Base-by-base conservation (phyloP, 2,888 invertebrate genomes). In the Dryomyza anilis region DNA sequence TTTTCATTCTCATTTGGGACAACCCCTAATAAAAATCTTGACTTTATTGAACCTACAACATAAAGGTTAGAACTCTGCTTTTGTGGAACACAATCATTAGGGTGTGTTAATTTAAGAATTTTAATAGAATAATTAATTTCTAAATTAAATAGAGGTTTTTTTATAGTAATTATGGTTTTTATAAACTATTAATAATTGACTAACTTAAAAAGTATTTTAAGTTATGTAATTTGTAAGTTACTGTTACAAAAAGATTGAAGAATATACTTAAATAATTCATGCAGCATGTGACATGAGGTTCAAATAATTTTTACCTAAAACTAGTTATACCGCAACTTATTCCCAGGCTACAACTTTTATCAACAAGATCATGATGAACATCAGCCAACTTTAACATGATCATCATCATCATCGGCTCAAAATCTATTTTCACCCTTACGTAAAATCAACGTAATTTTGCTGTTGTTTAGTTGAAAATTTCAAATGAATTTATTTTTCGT, bases 331-430 rank as follows among this genome's bases (percentile, higher is more conserved):
- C 16, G 45, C 68, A 65, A 62, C 52, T 63, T 10, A 16, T 71
- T 71, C 71, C 69, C 71, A 71, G 57, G 70, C 64, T 63, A 59
- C 69, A 30, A 45, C 67, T 67, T 66, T 67, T 29, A n/a, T n/a
- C n/a, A n/a, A n/a, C 19, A 30, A n/a, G 30, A 45, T 30, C 29
- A 27, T n/a, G n/a, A n/a, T n/a, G n/a, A n/a, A n/a, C n/a, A n/a
- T n/a, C n/a, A n/a, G n/a, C n/a, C n/a, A n/a, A n/a, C n/a, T n/a
- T n/a, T n/a, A n/a, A n/a, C n/a, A n/a, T 50, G 23, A 36, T 60
- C 14, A n/a, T 14, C n/a, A 12, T 14, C 12, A 23, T 14, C 7
- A 16, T 29, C 16, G 27, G 27, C 39, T 25, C 55, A 33, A 21
- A 36, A 23, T 55, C 55, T 55, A 55, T 19, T 21, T 55, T 55